Percentiles rank a stretch among this genome's conserved stretches.
phyloP scores from a whole-genome alignment of 2,888 invertebrate species.

The Xylota segnis region DNA sequence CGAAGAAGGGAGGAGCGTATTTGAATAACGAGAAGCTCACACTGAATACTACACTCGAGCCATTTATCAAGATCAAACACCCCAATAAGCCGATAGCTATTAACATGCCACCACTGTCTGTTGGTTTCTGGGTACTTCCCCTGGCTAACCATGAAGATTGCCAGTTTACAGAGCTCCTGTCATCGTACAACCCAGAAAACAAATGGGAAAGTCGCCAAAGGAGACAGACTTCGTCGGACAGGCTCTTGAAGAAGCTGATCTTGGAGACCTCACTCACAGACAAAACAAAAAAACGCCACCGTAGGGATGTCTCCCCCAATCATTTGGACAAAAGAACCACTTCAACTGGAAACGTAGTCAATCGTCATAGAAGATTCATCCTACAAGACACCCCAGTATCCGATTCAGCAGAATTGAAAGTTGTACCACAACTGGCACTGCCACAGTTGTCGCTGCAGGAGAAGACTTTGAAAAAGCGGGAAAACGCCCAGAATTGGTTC shows the following conservation, averaged over 20 bases:
- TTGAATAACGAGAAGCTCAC: constrained; percentile 88
- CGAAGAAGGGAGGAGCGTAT: constrained; percentile 84
- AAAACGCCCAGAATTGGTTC: constrained; percentile 80
- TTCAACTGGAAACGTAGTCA: constrained; percentile 7
- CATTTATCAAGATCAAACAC: constrained; percentile 85
- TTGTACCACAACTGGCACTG: constrained; percentile 8
- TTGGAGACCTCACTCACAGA: constrained; percentile 80
- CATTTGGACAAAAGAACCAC: constrained; percentile 9
- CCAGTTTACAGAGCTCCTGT: constrained; percentile 81
- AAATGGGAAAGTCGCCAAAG: constrained; percentile 60
- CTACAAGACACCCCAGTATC: constrained; percentile 78
- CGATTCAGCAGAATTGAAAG: constrained; percentile 48
- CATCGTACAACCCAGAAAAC: constrained; percentile 76
- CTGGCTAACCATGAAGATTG: constrained; percentile 88
- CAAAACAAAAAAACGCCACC: constrained; percentile 79
- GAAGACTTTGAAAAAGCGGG: constrained; percentile 77
- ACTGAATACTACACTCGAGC: constrained; percentile 86
- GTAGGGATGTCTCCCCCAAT: constrained; percentile 73
- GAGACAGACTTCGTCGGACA: constrained; percentile 79
- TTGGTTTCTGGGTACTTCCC: constrained; percentile 91
- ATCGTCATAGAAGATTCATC: constrained; percentile 76
- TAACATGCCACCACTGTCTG: constrained; percentile 88
- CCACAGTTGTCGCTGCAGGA: constrained; percentile 25
- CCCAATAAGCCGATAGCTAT: constrained; percentile 86
- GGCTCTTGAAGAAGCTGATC: constrained; percentile 81